phyloP scores from a whole-genome alignment of 2,113 vertebrate genomes.

The Colinus virginianus region DNA sequence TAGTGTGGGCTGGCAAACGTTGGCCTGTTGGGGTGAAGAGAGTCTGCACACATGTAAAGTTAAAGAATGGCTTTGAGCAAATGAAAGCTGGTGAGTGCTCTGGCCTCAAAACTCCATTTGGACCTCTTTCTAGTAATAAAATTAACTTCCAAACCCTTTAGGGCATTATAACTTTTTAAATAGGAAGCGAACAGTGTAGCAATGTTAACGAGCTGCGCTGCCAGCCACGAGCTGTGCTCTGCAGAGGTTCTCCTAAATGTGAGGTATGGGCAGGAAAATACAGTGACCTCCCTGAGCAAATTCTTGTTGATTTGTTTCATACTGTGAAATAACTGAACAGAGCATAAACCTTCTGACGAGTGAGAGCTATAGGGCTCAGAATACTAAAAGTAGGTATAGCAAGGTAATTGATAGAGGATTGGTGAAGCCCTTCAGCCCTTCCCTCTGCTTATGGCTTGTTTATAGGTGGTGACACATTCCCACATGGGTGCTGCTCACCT shows the following conservation, averaged over 20 bases:
- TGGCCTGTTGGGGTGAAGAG: not conserved
- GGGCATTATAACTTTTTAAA: not conserved
- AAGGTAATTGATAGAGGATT: not conserved
- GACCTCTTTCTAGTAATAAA: not conserved
- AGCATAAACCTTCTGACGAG: slow-evolving; percentile 40
- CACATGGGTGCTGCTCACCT: not conserved
- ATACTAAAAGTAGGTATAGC: not conserved
- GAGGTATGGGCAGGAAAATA: not conserved
- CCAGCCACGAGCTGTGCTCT: not conserved
- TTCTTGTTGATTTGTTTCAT: not conserved
- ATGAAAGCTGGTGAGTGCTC: not conserved
- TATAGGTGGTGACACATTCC: not conserved
- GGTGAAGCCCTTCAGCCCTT: not conserved
- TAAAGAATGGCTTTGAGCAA: not conserved
- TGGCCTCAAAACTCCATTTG: not conserved
- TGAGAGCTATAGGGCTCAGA: slow-evolving; percentile 12
- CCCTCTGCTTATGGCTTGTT: not conserved
- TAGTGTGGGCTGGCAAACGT: not conserved
- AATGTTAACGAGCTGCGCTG: not conserved
- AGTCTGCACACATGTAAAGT: not conserved
- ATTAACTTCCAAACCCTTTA: not conserved
- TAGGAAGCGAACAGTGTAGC: not conserved
- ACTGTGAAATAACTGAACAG: not conserved
- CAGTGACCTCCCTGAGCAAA: not conserved
- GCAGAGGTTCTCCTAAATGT: not conserved